phyloP scores from a whole-genome alignment of 2,797 vertebrate genomes.

The Brotula barbata region DNA sequence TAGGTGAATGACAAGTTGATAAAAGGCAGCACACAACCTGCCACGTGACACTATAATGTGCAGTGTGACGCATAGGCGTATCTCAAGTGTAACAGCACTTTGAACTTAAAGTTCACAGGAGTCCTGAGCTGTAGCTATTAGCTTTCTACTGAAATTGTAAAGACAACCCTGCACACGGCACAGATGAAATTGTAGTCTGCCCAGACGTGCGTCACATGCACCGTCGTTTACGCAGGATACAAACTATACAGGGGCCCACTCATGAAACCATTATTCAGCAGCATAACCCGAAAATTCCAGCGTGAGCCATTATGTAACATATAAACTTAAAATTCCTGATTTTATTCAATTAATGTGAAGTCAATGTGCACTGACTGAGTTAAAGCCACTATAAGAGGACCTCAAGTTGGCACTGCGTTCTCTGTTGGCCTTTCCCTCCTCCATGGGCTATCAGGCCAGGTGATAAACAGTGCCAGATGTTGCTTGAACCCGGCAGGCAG shows the following conservation, averaged over 20 bases:
- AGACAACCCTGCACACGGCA: too few species aligned
- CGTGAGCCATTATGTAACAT: background rate
- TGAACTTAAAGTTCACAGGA: too few species aligned
- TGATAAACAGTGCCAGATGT: slow-evolving; percentile 81
- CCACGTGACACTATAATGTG: too few species aligned
- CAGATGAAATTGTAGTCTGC: too few species aligned
- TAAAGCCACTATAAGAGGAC: slow-evolving; percentile 21
- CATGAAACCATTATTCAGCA: background rate
- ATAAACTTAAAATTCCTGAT: background rate
- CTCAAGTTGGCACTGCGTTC: slow-evolving; percentile 53
- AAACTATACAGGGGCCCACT: background rate
- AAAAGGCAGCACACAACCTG: too few species aligned
- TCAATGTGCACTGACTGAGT: background rate
- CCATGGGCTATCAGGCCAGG: slow-evolving; percentile 60
- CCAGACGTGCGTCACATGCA: too few species aligned
- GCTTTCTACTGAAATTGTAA: too few species aligned
- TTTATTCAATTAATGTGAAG: background rate
- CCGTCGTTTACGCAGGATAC: too few species aligned
- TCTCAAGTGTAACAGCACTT: too few species aligned
- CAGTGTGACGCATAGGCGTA: too few species aligned
- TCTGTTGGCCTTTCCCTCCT: slow-evolving; percentile 56
- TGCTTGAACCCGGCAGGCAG: slow-evolving; percentile 46
- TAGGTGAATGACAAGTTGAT: too few species aligned
- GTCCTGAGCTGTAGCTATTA: too few species aligned
- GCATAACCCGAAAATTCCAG: background rate